Evolutionary conservation across 2,797 vertebrate genomes (phyloP).

Genomic region (Odontamblyopus lacepedii): DNA sequence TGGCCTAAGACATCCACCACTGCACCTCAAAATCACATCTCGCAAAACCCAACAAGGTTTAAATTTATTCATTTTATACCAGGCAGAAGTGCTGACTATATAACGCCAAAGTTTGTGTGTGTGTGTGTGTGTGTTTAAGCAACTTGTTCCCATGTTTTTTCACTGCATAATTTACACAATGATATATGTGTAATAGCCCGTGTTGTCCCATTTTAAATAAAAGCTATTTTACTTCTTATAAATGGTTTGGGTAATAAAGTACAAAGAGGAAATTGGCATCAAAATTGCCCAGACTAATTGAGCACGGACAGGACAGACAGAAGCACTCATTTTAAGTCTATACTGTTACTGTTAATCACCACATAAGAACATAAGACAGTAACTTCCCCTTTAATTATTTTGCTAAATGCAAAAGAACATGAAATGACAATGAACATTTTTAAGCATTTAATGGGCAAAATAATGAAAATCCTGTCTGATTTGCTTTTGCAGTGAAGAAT

Average conservation of each 20-base stretch:
- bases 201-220: conserved; percentile 1
- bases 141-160: not conserved
- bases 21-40: too few relatives aligned
- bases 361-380: not conserved
- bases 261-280: not conserved
- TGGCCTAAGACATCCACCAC: too few relatives aligned
- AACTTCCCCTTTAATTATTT: not conserved
- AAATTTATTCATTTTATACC: too few relatives aligned
- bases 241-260: not conserved
- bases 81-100: too few relatives aligned
- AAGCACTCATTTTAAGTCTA: not conserved
- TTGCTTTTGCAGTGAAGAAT: not conserved
- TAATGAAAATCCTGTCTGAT: not conserved
- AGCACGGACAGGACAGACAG: not conserved
- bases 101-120: too few relatives aligned
- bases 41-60: too few relatives aligned
- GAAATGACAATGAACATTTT: not conserved
- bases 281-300: conserved; percentile 5
- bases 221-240: not conserved
- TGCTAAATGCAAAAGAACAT: not conserved
- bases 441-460: not conserved
- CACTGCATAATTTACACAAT: not conserved
- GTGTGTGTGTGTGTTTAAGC: not conserved
- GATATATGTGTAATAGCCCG: not conserved
- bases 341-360: not conserved